Evolutionary conservation across 2,113 vertebrate species (phyloP), one percentile per base, ranked within the genome.

Genomic region (Channa argus): DNA sequence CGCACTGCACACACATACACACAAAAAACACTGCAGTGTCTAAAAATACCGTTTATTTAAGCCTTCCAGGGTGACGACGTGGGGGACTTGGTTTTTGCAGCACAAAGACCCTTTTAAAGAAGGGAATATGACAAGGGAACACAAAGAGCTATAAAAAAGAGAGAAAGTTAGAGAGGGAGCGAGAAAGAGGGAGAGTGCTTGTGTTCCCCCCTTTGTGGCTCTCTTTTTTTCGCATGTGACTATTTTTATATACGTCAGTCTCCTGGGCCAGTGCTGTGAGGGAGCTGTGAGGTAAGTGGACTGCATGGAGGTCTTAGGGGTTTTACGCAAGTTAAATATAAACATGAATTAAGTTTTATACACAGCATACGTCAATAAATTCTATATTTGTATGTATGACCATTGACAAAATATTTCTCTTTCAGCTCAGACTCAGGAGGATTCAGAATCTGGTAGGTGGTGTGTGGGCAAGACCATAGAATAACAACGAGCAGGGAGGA

Each of bases 231-330:
- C 24, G 68, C 70, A 63, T 63, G 63, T 45, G 74, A 69, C 87
- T 92, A 93, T 92, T 93, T 92, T 74, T 79, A 76, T 68, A 14
- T 70, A 36, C 41, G 72, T 70, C 59, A 73, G 73, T 70, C 81
- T 90, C 60, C 6, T 39, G 83, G 80, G 80, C 73, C 77, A 58
- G 60, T 58, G 67, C 71, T 34, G 63, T 47, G 12, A 60, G 24
- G 24, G 49, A 76, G 60, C 80, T 74, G 68, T 71, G 67, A 86
- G 56, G 47, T 50, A 55, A 56, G 51, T 9, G 50, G 15, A 60
- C 65, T 63, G 62, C 45, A 24, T 7, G 41, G 39, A 45, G 50
- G 13, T 8, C 15, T 82, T 33, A 63, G 8, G 74, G 37, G 55
- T 41, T 24, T 5, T 33, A 50, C 51, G 15, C 5, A 12, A 52